A percentile compares a stretch with the other conserved stretches of the same genome.
Conservation (phyloP, 2,113 vertebrate genomes). For the Jacana jacana region DNA sequence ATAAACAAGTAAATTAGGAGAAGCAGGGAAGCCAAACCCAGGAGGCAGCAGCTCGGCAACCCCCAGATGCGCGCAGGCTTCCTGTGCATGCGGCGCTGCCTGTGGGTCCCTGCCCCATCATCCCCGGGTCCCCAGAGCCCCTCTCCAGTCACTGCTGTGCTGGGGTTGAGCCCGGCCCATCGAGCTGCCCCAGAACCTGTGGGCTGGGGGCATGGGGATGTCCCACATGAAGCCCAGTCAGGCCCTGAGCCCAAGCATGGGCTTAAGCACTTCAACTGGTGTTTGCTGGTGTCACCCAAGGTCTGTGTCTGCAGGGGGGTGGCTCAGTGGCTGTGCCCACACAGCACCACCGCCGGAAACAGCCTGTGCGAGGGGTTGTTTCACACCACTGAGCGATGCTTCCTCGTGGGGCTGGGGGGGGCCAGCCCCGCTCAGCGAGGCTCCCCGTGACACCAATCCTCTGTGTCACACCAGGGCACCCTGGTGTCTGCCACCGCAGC, state of each 20-base stretch:
- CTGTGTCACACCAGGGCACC: background rate
- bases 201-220: background rate
- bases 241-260: background rate
- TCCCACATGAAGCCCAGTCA: background rate
- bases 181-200: background rate
- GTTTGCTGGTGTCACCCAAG: fast-evolving
- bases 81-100: fast-evolving
- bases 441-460: background rate
- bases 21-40: background rate
- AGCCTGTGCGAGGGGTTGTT: fast-evolving
- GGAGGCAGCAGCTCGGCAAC: background rate
- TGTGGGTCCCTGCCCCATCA: background rate
- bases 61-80: background rate
- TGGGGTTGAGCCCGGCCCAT: fast-evolving
- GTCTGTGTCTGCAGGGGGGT: background rate
- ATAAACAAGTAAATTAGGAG: conserved; percentile 27
- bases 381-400: background rate
- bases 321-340: background rate
- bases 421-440: fast-evolving
- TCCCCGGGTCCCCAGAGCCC: fast-evolving
- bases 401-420: background rate
- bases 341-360: fast-evolving
- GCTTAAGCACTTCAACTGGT: background rate
- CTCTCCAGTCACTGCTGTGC: fast-evolving
- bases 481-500: background rate